phyloP scores from a whole-genome alignment of 2,888 invertebrate genomes.

The Ceramica pisi region DNA sequence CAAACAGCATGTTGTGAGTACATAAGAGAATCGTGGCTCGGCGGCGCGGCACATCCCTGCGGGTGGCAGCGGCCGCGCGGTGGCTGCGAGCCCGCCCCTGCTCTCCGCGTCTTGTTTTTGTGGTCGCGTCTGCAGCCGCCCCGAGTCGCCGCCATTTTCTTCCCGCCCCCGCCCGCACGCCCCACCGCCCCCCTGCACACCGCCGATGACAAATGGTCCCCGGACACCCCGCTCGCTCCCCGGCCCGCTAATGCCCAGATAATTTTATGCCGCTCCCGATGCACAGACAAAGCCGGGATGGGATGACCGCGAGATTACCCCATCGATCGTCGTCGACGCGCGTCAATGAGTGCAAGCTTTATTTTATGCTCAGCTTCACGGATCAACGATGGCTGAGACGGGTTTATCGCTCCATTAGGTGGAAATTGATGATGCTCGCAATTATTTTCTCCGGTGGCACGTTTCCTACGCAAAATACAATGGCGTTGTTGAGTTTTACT shows the following conservation, averaged over 20 bases:
- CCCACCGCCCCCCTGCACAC: slow-evolving; percentile 67
- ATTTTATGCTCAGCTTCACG: slow-evolving; percentile 84
- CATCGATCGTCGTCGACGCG: slow-evolving; percentile 84
- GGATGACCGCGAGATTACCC: slow-evolving; percentile 87
- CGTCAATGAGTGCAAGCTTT: slow-evolving; percentile 86
- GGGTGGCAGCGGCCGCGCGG: slow-evolving; percentile 79
- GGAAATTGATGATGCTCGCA: slow-evolving; percentile 76
- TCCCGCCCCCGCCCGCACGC: slow-evolving; percentile 75
- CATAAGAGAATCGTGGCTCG: slow-evolving; percentile 70
- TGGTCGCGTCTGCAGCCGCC: slow-evolving; percentile 89
- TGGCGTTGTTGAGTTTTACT: slow-evolving; percentile 50
- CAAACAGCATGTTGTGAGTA: slow-evolving; percentile 69
- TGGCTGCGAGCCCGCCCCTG: slow-evolving; percentile 83
- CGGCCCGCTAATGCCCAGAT: slow-evolving; percentile 87
- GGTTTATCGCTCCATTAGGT: slow-evolving; percentile 81
- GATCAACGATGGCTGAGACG: slow-evolving; percentile 79
- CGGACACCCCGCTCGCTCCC: slow-evolving; percentile 82
- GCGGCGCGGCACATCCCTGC: slow-evolving; percentile 76
- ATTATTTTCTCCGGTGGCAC: slow-evolving; percentile 64
- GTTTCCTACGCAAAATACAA: slow-evolving; percentile 60
- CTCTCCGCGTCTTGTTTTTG: slow-evolving; percentile 88
- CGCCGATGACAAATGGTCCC: slow-evolving; percentile 90
- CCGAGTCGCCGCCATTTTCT: slow-evolving; percentile 86
- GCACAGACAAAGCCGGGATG: slow-evolving; percentile 82
- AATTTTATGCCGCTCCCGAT: slow-evolving; percentile 88